These are phyloP conservation scores for Chionomys nivalis DNA, from an alignment of 2,113 vertebrate genomes.

Conservation along the genomic window DNA sequence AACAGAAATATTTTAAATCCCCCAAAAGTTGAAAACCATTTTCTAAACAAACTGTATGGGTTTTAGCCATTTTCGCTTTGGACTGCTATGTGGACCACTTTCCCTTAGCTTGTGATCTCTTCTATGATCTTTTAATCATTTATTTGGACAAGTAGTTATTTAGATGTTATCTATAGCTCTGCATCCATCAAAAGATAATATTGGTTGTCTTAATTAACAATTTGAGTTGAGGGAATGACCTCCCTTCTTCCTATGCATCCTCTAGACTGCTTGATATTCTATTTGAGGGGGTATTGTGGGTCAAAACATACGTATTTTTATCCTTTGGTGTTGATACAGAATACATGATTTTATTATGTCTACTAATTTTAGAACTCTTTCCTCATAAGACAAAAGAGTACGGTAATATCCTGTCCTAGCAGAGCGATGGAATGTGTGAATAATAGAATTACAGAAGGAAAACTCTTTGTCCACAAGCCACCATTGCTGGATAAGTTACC, in stretches of 20 bases:
- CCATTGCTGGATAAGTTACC: background rate
- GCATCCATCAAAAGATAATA: background rate
- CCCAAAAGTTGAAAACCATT: background rate
- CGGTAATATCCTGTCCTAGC: background rate
- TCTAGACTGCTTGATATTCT: background rate
- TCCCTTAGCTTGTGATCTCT: background rate
- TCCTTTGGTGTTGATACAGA: background rate
- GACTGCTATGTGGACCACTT: background rate
- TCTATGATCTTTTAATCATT: background rate
- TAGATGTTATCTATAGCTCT: background rate
- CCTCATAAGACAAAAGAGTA: background rate
- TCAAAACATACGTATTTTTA: background rate
- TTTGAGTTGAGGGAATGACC: background rate
- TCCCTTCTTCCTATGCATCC: background rate
- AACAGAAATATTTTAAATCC: background rate
- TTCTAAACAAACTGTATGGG: background rate
- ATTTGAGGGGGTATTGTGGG: background rate
- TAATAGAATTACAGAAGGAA: background rate
- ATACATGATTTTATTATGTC: background rate
- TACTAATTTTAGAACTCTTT: background rate
- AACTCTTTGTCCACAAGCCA: background rate
- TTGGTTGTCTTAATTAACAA: background rate
- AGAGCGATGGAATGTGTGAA: background rate
- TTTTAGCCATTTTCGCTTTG: background rate
- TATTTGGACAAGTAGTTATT: background rate